A percentile compares a stretch with the other conserved stretches of the same genome.
These are phyloP conservation scores for Verasper variegatus DNA, from an alignment of 2,113 vertebrate genomes.

Conservation along the genomic window DNA sequence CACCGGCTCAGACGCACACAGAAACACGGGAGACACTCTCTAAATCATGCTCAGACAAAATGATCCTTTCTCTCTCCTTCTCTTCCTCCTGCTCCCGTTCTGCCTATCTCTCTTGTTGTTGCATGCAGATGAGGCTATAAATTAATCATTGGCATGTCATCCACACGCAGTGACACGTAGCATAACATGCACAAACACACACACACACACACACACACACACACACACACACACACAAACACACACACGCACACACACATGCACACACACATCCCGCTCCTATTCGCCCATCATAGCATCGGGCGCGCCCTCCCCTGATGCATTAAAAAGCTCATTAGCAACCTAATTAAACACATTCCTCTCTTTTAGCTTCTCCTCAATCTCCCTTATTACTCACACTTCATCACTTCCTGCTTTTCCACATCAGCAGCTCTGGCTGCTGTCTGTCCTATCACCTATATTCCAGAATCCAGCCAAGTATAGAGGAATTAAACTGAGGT, in stretches of 20 bases:
- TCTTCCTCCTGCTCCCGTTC: slow-evolving; percentile 37
- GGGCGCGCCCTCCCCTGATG: slow-evolving; percentile 72
- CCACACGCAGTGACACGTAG: slow-evolving; percentile 61
- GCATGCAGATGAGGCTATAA: slow-evolving; percentile 80
- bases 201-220: slow-evolving; percentile 28
- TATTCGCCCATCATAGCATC: slow-evolving; percentile 46
- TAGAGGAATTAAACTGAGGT: slow-evolving; percentile 80
- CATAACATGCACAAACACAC: slow-evolving; percentile 52
- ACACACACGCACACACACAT: slow-evolving; percentile 14
- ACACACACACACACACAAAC: slow-evolving; percentile 8
- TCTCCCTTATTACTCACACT: slow-evolving; percentile 83
- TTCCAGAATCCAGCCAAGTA: slow-evolving; percentile 75
- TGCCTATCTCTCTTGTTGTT: slow-evolving; percentile 59
- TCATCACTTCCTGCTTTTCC: slow-evolving; percentile 80
- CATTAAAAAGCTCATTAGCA: slow-evolving; percentile 87
- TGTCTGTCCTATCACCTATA: slow-evolving; percentile 75
- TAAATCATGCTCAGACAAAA: slow-evolving; percentile 76
- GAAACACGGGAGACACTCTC: slow-evolving; percentile 58
- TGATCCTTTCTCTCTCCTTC: slow-evolving; percentile 51
- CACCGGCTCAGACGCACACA: slow-evolving; percentile 31
- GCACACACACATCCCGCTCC: slow-evolving; percentile 5
- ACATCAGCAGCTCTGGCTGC: slow-evolving; percentile 74
- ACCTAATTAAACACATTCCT: slow-evolving; percentile 87
- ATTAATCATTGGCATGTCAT: slow-evolving; percentile 81
- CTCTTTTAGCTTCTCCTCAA: slow-evolving; percentile 84